Base-by-base conservation (phyloP, 2,113 vertebrate species). In the Pelodiscus sinensis region DNA sequence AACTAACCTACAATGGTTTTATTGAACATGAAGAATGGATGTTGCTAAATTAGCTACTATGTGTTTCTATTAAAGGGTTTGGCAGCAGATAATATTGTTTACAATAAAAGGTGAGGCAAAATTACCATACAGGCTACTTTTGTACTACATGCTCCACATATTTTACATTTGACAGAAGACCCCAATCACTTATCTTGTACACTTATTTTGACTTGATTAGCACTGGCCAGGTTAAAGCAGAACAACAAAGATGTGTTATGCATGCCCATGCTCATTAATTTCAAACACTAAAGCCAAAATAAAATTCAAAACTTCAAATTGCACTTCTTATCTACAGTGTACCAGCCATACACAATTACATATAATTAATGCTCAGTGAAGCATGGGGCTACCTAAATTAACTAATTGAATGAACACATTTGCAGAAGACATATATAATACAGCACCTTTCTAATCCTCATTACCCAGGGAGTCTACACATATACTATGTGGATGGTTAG, bases 301-400 rank as follows among this genome's bases (percentile, higher is more conserved):
- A 90, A 16, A 35, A 22, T 18, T 52, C 52, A 86, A 58, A 50
- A 86, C 62, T 35, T 62, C 92, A 58, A 94, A 87, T 92, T 86
- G 85, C 0, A 38, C 65, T 60, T 65, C 89, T 94, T 93, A 92
- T 77, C 87, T 95, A 87, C 75, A 19, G 14, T 87, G 91, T 94
- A 83, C 77, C 81, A 79, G 88, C 35, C 82, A 93, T 93, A 60
- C 38, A 79, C n/a, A 79, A 93, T 96, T 90, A 94, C 24, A 79
- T 85, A 90, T 95, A 88, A 94, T 91, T 89, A 92, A 89, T 81
- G 90, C 22, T 93, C 24, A 51, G 51, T 60, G 93, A 95, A 97
- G 83, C 89, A 85, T 84, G 86, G 87, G 55, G 35, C 84, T 85
- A 81, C 54, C 55, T 89, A 90, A 75, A 92, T 68, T 84, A 96